phyloP scores from a whole-genome alignment of 2,113 vertebrate species.

The Ptyas mucosa region DNA sequence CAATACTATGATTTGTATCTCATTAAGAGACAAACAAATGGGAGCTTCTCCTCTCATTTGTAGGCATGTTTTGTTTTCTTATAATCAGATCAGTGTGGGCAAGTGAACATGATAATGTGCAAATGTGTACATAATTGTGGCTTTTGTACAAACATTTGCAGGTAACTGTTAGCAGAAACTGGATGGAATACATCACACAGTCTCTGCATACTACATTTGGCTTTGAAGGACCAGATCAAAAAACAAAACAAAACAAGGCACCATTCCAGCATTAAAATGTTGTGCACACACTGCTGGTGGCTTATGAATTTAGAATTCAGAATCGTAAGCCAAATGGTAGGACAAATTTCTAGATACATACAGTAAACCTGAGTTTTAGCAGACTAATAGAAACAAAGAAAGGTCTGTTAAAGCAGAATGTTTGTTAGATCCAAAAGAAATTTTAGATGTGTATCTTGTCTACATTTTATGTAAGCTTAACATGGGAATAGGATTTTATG shows the following conservation, averaged over 20 bases:
- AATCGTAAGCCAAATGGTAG: neutral
- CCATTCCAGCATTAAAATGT: neutral
- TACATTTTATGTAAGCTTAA: neutral
- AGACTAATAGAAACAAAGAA: neutral
- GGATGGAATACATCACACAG: neutral
- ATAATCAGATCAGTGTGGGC: neutral
- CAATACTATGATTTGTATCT: neutral
- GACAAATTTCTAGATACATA: neutral
- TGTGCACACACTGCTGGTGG: neutral
- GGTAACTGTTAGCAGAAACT: neutral
- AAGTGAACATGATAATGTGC: neutral
- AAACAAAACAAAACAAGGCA: neutral
- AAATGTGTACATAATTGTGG: neutral
- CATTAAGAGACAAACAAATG: neutral
- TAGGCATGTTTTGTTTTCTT: neutral
- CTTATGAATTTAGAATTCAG: neutral
- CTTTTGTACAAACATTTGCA: neutral
- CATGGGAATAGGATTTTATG: neutral
- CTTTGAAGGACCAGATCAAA: neutral
- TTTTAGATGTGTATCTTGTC: neutral
- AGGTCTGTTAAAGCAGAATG: neutral
- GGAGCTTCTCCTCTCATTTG: neutral
- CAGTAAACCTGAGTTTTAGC: neutral
- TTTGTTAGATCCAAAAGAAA: neutral
- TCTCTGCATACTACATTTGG: neutral